A percentile compares a stretch with the other conserved stretches of the same genome.
Evolutionary conservation across 1,140 invertebrate genomes (phyloP).

Genomic region (Zaprionus kolodkinae): DNA sequence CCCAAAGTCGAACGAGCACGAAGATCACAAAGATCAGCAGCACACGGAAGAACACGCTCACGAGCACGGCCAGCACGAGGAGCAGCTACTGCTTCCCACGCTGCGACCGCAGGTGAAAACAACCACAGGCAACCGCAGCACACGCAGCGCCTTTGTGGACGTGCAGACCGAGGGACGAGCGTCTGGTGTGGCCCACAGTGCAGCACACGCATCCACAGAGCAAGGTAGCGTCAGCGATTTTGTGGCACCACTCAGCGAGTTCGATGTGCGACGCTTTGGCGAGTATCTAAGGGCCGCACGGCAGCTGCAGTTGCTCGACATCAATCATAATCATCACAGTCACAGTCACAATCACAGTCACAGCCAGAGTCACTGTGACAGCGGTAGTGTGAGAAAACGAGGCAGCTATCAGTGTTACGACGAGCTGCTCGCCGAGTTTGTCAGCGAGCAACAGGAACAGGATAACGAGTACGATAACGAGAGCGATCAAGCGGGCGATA

Average conservation of each 20-base stretch:
- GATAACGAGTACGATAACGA: conserved; percentile 27
- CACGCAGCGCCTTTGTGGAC: conserved; percentile 65
- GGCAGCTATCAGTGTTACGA: conserved; percentile 73
- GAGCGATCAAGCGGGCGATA: conserved; percentile 10
- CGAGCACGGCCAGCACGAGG: neutral
- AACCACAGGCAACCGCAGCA: neutral
- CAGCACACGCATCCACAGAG: neutral
- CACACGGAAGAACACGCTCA: conserved; percentile 10
- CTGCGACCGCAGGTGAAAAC: conserved; percentile 13
- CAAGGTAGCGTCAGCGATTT: conserved; percentile 29
- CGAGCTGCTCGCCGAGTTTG: conserved; percentile 73
- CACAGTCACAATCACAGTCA: neutral
- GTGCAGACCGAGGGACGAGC: conserved; percentile 15
- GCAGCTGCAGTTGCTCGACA: conserved; percentile 59
- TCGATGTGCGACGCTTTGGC: conserved; percentile 73
- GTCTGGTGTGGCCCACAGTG: neutral
- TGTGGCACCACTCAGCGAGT: conserved; percentile 61
- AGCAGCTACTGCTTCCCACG: neutral
- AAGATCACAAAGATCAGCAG: neutral
- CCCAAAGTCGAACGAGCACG: neutral
- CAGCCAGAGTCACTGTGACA: neutral
- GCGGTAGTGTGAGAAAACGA: neutral
- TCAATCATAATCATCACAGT: conserved; percentile 28
- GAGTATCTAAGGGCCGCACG: conserved; percentile 67
- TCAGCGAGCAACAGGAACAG: conserved; percentile 66